Percentiles rank a stretch among this genome's conserved stretches.
Evolutionary conservation across 1,140 invertebrate genomes (phyloP).

Genomic region (Leptonema lineaticorne): DNA sequence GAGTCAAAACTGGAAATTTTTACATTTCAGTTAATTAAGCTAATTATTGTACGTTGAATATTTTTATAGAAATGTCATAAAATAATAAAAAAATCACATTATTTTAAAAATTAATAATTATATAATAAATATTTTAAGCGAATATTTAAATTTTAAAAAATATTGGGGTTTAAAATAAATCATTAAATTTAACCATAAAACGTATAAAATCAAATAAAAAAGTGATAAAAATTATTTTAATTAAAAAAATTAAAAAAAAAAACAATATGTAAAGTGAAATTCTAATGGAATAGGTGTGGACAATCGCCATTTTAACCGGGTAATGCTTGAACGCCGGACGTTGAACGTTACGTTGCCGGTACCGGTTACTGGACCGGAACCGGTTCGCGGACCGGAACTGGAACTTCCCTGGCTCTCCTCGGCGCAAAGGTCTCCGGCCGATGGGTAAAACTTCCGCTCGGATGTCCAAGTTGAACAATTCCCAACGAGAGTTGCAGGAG

Average conservation of each 20-base stretch:
- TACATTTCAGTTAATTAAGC: too few relatives aligned
- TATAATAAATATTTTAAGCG: too few relatives aligned
- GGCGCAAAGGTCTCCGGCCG: slow-evolving; percentile 12
- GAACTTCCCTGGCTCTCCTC: not conserved
- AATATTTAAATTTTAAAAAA: too few relatives aligned
- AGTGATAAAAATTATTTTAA: not conserved
- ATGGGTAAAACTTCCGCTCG: slow-evolving; percentile 30
- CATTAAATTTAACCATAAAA: too few relatives aligned
- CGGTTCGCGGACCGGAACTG: not conserved
- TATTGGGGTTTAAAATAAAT: too few relatives aligned
- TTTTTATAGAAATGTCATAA: too few relatives aligned
- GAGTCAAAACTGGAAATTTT: too few relatives aligned
- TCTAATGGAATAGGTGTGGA: not conserved
- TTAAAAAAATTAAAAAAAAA: too few relatives aligned
- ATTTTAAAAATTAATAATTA: too few relatives aligned
- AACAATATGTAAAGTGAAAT: too few relatives aligned
- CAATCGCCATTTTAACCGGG: not conserved
- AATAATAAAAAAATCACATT: too few relatives aligned
- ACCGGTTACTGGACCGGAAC: not conserved
- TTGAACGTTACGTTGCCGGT: not conserved
- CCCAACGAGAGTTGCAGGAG: slow-evolving; percentile 26
- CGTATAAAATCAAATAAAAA: not conserved
- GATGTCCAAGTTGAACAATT: slow-evolving; percentile 39
- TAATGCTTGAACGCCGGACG: not conserved
- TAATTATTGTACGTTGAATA: too few relatives aligned